These are phyloP conservation scores for Sesamia nonagrioides DNA, from an alignment of 1,140 invertebrate genomes.

Conservation along the genomic window DNA sequence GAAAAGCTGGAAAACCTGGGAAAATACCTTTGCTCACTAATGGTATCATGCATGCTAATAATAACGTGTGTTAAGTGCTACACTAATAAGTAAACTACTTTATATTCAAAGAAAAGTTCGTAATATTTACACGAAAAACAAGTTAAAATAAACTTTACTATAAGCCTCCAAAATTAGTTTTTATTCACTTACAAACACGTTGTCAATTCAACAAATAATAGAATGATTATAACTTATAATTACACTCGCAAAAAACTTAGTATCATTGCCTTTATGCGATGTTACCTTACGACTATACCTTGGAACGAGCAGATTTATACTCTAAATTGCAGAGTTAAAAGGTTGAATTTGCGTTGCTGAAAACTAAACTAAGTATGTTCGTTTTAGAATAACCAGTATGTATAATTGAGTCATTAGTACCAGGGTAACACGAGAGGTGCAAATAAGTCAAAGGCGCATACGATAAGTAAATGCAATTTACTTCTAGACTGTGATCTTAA, in stretches of 20 bases:
- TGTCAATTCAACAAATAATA: constrained; percentile 70
- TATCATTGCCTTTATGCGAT: constrained; percentile 59
- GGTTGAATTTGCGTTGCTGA: background rate
- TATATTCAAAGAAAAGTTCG: no score
- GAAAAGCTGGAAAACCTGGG: no score
- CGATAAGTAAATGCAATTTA: constrained; percentile 78
- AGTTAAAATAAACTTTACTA: no score
- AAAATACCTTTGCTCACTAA: no score
- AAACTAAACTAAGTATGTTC: constrained; percentile 2
- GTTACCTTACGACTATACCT: constrained; percentile 30
- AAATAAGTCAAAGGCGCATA: constrained; percentile 70
- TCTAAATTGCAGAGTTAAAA: background rate
- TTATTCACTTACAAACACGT: constrained; percentile 57
- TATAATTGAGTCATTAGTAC: constrained; percentile 77
- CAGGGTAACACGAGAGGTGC: constrained; percentile 67
- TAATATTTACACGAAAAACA: no score
- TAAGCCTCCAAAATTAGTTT: constrained; percentile 49
- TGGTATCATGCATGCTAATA: no score
- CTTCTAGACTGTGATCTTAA: constrained; percentile 59
- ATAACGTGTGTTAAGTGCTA: no score
- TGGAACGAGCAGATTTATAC: constrained; percentile 17
- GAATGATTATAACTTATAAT: constrained; percentile 67
- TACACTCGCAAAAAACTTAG: constrained; percentile 60
- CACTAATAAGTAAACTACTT: no score
- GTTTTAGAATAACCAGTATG: constrained; percentile 49